Conservation (phyloP, 2,888 invertebrate genomes). For the Galerucella nymphaeae region DNA sequence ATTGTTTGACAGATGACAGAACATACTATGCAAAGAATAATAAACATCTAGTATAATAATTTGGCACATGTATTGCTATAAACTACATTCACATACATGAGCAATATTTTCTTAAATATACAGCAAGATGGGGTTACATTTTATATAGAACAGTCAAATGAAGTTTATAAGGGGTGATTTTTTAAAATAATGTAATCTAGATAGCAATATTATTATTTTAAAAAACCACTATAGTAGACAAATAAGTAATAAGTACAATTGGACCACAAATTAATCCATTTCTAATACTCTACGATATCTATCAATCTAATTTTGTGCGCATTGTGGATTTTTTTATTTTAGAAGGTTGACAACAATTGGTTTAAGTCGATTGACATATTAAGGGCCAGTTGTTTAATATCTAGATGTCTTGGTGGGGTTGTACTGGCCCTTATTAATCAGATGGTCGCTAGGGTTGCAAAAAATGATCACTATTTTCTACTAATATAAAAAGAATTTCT, state of each 20-base stretch:
- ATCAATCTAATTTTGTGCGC: conserved; percentile 47
- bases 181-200: not conserved
- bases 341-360: conserved; percentile 27
- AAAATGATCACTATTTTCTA: conserved; percentile 17
- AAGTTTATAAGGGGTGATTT: not conserved
- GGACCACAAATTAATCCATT: conserved; percentile 41
- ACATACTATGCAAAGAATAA: conserved; percentile 11
- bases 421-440: not conserved
- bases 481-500: not conserved
- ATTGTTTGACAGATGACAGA: conserved; percentile 10
- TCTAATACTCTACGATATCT: conserved; percentile 26
- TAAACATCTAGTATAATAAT: conserved; percentile 21
- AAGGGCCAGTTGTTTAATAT: not conserved
- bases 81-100: conserved; percentile 37
- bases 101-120: conserved; percentile 41
- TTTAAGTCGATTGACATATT: conserved; percentile 9
- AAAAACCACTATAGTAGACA: conserved; percentile 14
- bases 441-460: conserved; percentile 25
- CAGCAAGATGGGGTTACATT: conserved; percentile 41
- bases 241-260: too few species aligned
- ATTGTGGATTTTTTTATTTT: conserved; percentile 39
- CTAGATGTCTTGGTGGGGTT: too few species aligned
- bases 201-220: not conserved
- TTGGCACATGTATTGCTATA: conserved; percentile 34
- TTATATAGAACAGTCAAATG: conserved; percentile 22